Evolutionary conservation across 2,113 vertebrate genomes (phyloP).

Genomic region (Caracal caracal): DNA sequence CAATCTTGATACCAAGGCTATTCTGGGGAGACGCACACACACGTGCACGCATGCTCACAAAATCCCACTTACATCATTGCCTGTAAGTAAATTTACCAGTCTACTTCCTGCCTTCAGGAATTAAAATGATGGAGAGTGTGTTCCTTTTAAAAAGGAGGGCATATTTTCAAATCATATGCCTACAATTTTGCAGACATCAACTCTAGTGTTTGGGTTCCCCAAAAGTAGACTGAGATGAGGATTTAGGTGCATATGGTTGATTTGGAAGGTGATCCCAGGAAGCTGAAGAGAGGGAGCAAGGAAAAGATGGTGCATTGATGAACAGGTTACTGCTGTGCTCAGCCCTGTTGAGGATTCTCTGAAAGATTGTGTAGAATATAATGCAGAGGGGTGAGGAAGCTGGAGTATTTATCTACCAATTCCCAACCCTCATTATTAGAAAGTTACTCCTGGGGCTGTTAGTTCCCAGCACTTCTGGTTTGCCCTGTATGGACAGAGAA

Average conservation of each 20-base stretch:
- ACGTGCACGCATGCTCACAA: background rate
- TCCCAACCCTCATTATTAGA: background rate
- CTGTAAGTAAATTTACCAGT: constrained; percentile 9
- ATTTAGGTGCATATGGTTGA: background rate
- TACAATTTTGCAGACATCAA: background rate
- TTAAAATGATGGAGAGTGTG: background rate
- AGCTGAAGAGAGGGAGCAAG: background rate
- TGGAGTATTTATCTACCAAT: background rate
- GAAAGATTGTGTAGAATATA: background rate
- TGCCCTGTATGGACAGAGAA: background rate
- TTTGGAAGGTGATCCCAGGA: constrained; percentile 10
- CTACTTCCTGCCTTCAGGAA: background rate
- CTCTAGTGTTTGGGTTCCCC: background rate
- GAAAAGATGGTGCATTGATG: background rate
- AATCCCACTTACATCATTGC: background rate
- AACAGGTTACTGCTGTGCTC: background rate
- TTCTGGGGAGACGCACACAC: background rate
- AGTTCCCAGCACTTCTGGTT: background rate
- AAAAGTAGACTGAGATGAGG: background rate
- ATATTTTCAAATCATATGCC: background rate
- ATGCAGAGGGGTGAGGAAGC: background rate
- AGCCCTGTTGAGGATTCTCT: background rate
- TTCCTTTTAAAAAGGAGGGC: background rate
- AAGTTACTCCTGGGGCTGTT: background rate
- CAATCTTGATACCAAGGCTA: constrained; percentile 24